These are phyloP conservation scores for Psittacula derbiana DNA, from an alignment of 2,797 vertebrate species.

Conservation along the genomic window DNA sequence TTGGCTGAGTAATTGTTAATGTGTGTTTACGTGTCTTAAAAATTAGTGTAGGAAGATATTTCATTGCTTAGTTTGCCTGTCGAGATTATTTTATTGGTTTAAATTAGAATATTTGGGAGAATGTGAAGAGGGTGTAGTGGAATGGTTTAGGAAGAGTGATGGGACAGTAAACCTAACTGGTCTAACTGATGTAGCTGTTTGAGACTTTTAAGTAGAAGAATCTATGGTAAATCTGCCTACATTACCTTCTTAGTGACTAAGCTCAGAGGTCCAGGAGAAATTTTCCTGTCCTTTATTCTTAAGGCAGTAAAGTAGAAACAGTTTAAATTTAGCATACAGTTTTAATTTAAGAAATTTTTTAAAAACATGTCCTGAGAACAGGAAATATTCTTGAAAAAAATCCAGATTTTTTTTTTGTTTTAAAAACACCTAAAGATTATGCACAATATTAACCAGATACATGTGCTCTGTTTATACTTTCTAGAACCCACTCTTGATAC, in stretches of 20 bases:
- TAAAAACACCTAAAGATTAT: not conserved
- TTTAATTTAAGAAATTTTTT: not conserved
- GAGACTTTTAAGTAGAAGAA: not conserved
- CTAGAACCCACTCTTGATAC: not conserved
- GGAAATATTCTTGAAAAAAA: not conserved
- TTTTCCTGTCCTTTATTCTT: not conserved
- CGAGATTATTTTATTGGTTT: constrained; percentile 23
- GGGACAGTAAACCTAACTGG: not conserved
- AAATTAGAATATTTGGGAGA: not conserved
- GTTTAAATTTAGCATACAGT: not conserved
- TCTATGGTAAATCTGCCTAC: not conserved
- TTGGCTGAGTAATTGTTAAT: constrained; percentile 6
- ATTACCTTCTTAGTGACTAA: not conserved
- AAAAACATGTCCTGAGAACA: rapidly evolving
- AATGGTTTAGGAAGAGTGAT: not conserved
- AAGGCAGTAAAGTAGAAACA: not conserved
- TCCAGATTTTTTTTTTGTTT: not conserved
- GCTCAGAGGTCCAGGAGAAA: not conserved
- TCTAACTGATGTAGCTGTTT: not conserved
- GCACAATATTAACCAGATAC: not conserved
- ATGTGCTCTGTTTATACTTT: not conserved
- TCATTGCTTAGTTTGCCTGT: constrained; percentile 25
- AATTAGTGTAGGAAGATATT: constrained; percentile 1
- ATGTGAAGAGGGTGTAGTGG: not conserved
- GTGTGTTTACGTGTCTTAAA: constrained; percentile 5